A percentile compares a stretch with the other conserved stretches of the same genome.
Evolutionary conservation across 1,140 invertebrate species (phyloP).

Genomic region (Papilio dardanus): DNA sequence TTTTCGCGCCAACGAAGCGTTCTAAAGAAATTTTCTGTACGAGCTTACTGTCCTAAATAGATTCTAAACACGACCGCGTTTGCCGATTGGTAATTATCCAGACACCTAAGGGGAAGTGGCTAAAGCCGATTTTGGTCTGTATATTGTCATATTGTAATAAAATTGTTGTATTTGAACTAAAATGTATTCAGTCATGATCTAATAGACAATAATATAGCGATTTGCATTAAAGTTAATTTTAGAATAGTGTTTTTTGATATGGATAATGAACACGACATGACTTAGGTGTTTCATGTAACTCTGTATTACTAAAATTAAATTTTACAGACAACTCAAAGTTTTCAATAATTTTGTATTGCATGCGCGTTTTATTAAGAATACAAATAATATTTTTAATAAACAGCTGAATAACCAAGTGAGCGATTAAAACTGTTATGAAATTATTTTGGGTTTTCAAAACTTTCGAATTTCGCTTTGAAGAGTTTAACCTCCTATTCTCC

Average conservation of each 20-base stretch:
- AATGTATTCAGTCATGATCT: slow-evolving; percentile 63
- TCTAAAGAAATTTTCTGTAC: slow-evolving; percentile 73
- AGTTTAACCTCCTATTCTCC: too few relatives aligned
- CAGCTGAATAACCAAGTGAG: neutral
- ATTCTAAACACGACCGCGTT: slow-evolving; percentile 49
- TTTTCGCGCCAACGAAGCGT: slow-evolving; percentile 75
- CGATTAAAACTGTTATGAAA: neutral
- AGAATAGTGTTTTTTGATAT: slow-evolving; percentile 47
- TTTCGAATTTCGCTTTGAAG: neutral
- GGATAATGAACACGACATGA: neutral
- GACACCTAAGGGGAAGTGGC: slow-evolving; percentile 36
- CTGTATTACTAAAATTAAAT: too few relatives aligned
- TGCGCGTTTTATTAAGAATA: too few relatives aligned
- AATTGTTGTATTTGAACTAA: slow-evolving; percentile 58
- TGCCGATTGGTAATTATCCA: slow-evolving; percentile 40
- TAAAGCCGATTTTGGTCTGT: slow-evolving; percentile 52
- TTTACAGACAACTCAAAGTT: too few relatives aligned
- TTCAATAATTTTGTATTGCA: too few relatives aligned
- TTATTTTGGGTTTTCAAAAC: neutral
- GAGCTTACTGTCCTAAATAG: slow-evolving; percentile 58
- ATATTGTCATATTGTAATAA: slow-evolving; percentile 39
- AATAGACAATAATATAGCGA: slow-evolving; percentile 64
- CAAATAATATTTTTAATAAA: too few relatives aligned
- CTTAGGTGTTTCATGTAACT: neutral
- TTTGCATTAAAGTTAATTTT: slow-evolving; percentile 62